These are phyloP conservation scores for Meloidogyne exigua DNA, from an alignment of 1,140 invertebrate species.

Conservation along the genomic window DNA sequence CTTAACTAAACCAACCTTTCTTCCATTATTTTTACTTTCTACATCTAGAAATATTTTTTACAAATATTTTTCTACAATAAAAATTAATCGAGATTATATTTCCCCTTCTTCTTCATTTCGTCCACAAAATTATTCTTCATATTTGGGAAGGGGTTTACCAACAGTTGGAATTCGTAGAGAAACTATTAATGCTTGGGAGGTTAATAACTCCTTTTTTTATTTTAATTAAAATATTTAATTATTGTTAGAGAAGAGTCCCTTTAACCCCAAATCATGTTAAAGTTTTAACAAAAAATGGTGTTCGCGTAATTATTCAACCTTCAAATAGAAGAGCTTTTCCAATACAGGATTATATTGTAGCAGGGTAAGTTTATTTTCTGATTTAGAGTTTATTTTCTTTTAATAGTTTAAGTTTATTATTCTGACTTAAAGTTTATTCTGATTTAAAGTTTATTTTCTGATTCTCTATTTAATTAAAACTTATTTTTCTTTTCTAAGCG, in stretches of 20 bases:
- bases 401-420: neutral
- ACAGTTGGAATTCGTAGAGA: conserved; percentile 54
- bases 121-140: conserved; percentile 11
- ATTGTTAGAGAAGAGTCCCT: conserved; percentile 77
- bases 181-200: conserved; percentile 75
- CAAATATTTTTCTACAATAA: neutral
- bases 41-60: neutral
- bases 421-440: neutral
- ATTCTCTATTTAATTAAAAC: neutral
- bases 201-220: neutral
- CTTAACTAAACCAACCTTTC: neutral
- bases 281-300: conserved; percentile 73
- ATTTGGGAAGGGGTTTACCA: conserved; percentile 20
- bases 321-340: conserved; percentile 95
- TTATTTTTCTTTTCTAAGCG: conserved; percentile 68
- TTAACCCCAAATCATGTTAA: conserved; percentile 86
- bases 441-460: too few relatives aligned
- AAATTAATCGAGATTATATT: neutral
- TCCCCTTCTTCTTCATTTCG: neutral
- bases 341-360: conserved; percentile 72
- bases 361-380: conserved; percentile 9
- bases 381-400: too few relatives aligned
- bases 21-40: neutral
- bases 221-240: neutral
- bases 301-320: conserved; percentile 85